Conservation (phyloP, 2,797 vertebrate genomes). For the Botia almorhae region DNA sequence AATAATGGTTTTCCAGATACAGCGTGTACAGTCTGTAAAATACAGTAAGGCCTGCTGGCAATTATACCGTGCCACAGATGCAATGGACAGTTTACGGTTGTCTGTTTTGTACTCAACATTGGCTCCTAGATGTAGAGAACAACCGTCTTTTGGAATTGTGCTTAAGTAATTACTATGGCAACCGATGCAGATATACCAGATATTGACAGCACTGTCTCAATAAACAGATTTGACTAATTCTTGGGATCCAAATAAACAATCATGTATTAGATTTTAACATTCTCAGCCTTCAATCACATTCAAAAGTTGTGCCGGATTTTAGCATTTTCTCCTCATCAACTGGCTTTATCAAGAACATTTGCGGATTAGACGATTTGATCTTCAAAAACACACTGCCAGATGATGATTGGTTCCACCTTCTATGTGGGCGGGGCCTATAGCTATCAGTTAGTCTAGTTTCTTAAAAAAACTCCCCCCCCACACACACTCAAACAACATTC, state of each 20-base stretch:
- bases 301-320: neutral
- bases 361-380: conserved; percentile 22
- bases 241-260: neutral
- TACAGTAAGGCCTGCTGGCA: neutral
- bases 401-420: neutral
- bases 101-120: neutral
- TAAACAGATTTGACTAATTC: neutral
- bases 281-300: neutral
- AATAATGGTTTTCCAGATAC: neutral
- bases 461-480: neutral
- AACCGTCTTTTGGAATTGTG: neutral
- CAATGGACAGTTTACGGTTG: neutral
- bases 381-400: conserved; percentile 1
- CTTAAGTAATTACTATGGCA: neutral
- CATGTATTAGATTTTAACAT: neutral
- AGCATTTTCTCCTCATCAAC: conserved; percentile 9
- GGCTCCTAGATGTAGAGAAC: neutral
- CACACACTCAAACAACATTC: neutral
- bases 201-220: neutral
- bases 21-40: neutral
- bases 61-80: neutral
- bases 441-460: conserved; percentile 5
- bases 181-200: neutral
- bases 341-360: conserved; percentile 16
- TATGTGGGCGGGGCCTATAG: conserved; percentile 17